A percentile compares a stretch with the other conserved stretches of the same genome.
Conservation (phyloP, 2,113 vertebrate genomes). For the Ibidorhyncha struthersii region DNA sequence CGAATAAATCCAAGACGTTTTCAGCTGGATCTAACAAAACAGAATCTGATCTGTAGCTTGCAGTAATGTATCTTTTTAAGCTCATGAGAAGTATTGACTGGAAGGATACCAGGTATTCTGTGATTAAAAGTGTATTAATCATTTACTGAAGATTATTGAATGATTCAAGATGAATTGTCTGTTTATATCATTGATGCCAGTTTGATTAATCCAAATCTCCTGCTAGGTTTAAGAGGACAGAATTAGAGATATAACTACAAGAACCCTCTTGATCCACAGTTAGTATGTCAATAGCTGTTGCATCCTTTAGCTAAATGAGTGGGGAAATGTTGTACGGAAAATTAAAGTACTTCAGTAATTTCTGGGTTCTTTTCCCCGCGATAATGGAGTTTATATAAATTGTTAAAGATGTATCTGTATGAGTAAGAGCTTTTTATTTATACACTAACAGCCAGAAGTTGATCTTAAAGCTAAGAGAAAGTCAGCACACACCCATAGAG, state of each 20-base stretch:
- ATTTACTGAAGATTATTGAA: conserved; percentile 58
- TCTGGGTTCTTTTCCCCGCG: conserved; percentile 6
- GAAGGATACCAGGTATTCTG: conserved; percentile 14
- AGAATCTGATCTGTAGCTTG: neutral
- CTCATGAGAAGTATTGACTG: conserved; percentile 8
- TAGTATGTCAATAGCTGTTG: conserved; percentile 54
- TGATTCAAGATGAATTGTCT: conserved; percentile 46
- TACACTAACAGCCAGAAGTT: neutral
- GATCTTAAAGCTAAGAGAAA: neutral
- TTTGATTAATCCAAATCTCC: conserved; percentile 51
- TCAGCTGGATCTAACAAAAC: neutral
- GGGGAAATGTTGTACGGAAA: conserved; percentile 25
- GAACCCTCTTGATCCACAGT: conserved; percentile 51
- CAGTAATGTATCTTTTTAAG: conserved; percentile 8
- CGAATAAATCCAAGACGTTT: neutral
- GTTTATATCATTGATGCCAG: conserved; percentile 51
- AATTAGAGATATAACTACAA: conserved; percentile 45
- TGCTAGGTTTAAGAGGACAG: conserved; percentile 31
- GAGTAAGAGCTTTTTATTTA: neutral
- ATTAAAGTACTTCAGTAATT: conserved; percentile 54
- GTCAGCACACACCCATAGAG: neutral
- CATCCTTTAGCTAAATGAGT: conserved; percentile 63
- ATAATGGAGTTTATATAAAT: conserved; percentile 59
- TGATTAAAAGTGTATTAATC: conserved; percentile 58
- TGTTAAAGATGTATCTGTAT: conserved; percentile 5